These are phyloP conservation scores for Oncopodura yosiiana DNA, from an alignment of 1,140 invertebrate genomes.

Conservation along the genomic window DNA sequence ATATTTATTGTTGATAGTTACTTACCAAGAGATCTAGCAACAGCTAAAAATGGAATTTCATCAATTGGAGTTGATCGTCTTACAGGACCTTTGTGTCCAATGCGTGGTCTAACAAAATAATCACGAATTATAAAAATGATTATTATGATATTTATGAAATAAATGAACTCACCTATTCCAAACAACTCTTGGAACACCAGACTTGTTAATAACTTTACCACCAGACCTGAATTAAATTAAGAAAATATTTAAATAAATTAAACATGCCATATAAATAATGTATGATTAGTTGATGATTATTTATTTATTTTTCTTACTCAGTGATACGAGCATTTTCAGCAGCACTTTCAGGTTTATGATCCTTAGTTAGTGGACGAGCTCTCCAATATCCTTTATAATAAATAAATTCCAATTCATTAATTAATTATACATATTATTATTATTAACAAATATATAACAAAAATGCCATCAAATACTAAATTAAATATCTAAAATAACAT, in stretches of 20 bases:
- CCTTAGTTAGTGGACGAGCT: constrained; percentile 67
- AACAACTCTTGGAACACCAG: constrained; percentile 87
- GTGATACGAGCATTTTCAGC: constrained; percentile 72
- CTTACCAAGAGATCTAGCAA: constrained; percentile 78
- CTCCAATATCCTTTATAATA: too few species aligned
- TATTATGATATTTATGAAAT: constrained; percentile 48
- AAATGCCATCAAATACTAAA: too few species aligned
- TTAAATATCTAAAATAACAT: neutral
- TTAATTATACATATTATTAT: too few species aligned
- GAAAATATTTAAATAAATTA: neutral
- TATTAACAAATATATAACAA: too few species aligned
- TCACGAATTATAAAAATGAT: constrained; percentile 19
- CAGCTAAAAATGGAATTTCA: constrained; percentile 91
- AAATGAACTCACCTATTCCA: constrained; percentile 85
- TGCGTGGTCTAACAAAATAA: too few species aligned
- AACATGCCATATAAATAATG: neutral
- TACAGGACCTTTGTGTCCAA: constrained; percentile 61
- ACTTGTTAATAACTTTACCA: constrained; percentile 59
- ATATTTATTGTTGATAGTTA: too few species aligned
- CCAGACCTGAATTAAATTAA: constrained; percentile 40
- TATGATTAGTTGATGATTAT: neutral
- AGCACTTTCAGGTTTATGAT: constrained; percentile 91
- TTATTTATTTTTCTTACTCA: constrained; percentile 31
- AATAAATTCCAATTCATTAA: neutral
- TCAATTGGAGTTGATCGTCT: constrained; percentile 74